Base-by-base conservation (phyloP, 1,140 invertebrate genomes). In the Diabrotica virgifera region DNA sequence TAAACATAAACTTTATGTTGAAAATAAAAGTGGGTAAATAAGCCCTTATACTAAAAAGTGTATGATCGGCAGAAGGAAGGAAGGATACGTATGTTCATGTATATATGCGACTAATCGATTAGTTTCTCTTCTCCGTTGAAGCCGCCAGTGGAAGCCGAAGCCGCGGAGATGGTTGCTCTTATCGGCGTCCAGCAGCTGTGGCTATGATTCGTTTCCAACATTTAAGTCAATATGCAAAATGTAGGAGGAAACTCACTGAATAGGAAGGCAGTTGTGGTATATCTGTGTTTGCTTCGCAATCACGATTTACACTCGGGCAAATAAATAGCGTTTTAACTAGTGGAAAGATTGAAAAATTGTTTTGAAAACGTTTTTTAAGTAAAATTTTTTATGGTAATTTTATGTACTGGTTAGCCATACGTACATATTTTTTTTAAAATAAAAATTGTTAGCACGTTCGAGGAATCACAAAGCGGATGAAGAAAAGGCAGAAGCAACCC, bases 151-250 rank as follows among this genome's bases (percentile, higher is more conserved):
- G 50, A 36, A 10, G 46, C 55, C 36, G 50, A 36, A 10, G n/a
- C 40, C 40, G 40, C 8, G 8, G 40, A 46, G 8, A 10, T 13
- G 11, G n/a, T 35, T 12, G 24, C 55, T 61, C 67, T 69, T 69
- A 69, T 69, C 67, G 61, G 50, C 64, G 67, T 63, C 67, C 67
- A 66, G 67, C 67, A 69, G 67, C 64, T 51, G 61, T 56, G 60
- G 59, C n/a, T 40, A 54, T 50, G 67, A 66, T 69, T 69, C 63
- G 62, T 66, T 69, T 69, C 60, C 64, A 66, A 56, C 36, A 38
- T 69, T 53, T 62, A 62, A 69, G 67, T 69, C 67, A 69, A 69
- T 69, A 69, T 69, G 59, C 64, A 65, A 66, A 69, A 68, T 50
- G 60, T 56, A 56, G 57, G 64, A 66, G 50, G 60, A 51, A 50